Conservation (phyloP, 2,888 invertebrate species). For the Aproaerema taeniolella region DNA sequence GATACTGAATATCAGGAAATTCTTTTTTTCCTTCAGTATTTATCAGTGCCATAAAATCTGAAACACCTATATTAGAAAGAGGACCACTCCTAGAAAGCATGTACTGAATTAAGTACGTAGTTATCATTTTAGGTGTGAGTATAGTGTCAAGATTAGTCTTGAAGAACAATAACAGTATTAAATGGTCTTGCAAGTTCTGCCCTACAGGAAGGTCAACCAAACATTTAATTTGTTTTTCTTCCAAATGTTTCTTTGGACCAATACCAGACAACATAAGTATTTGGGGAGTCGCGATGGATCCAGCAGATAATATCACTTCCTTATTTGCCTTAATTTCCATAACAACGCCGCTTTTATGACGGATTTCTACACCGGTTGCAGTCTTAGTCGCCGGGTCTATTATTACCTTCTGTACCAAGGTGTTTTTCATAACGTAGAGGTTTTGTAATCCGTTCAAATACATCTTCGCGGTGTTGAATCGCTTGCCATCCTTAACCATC, state of each 20-base stretch:
- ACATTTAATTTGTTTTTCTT: conserved; percentile 42
- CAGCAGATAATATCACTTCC: conserved; percentile 70
- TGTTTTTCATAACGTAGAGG: conserved; percentile 60
- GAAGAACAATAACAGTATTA: conserved; percentile 40
- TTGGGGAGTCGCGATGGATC: conserved; percentile 66
- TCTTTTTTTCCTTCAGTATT: conserved; percentile 50
- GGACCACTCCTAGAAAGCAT: conserved; percentile 63
- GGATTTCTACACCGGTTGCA: conserved; percentile 54
- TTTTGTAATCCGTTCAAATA: conserved; percentile 49
- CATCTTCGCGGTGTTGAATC: conserved; percentile 68
- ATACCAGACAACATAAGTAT: conserved; percentile 72
- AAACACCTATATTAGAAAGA: conserved; percentile 52
- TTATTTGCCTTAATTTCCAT: conserved; percentile 47
- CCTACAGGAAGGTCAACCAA: conserved; percentile 61
- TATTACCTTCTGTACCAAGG: conserved; percentile 64
- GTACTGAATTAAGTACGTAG: conserved; percentile 57
- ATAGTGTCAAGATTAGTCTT: conserved; percentile 25
- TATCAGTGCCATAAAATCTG: conserved; percentile 69
- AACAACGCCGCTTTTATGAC: conserved; percentile 35
- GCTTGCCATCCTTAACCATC: conserved; percentile 56
- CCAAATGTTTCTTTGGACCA: conserved; percentile 53
- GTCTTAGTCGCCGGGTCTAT: conserved; percentile 58
- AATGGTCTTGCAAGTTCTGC: conserved; percentile 71
- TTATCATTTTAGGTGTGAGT: conserved; percentile 26
- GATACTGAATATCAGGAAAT: conserved; percentile 72